Base-by-base conservation (phyloP, 2,797 vertebrate genomes). In the Oreonectes daqikongensis region DNA sequence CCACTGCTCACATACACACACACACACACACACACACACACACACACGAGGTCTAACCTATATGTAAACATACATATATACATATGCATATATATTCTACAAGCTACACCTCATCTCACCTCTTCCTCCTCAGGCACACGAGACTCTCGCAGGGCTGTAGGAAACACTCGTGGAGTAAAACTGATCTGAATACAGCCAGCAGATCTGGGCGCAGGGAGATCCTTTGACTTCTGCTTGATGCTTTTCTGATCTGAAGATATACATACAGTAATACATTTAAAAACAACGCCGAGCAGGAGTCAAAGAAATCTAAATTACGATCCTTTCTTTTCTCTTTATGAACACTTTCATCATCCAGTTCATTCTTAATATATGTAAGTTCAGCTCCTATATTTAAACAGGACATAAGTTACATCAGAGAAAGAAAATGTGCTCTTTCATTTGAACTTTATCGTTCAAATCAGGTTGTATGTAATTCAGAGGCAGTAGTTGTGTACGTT, bases 81-180 rank as follows among this genome's bases (percentile, higher is more conserved):
- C n/a, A n/a, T n/a, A n/a, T n/a, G n/a, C n/a, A n/a, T n/a, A n/a
- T n/a, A n/a, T n/a, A n/a, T n/a, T n/a, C n/a, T n/a, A n/a, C n/a
- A n/a, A n/a, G n/a, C n/a, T n/a, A n/a, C n/a, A n/a, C n/a, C n/a
- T n/a, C n/a, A 17, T 32, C 70, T 83, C 80, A 97, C 97, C 94
- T 98, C 95, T 69, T 98, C 95, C 72, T 99, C 97, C 84, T 96
- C 95, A 2, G 88, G 86, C 0, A 94, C n/a, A 0, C 84, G 87
- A 14, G 97, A 99, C 83, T 99, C 97, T 66, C 97, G 87, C 14
- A 96, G 90, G 2, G 97, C 94, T 2, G 95, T 99, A 12, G 95
- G 96, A 84, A 99, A 99, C 44, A 93, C 92, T 15, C 96, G 90
- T 5, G 95, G 92, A 0, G 96, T 99, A 65, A 99, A 99, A 8